A percentile compares a stretch with the other conserved stretches of the same genome.
Evolutionary conservation across 2,888 invertebrate genomes (phyloP).

Genomic region (Empis stercorea): DNA sequence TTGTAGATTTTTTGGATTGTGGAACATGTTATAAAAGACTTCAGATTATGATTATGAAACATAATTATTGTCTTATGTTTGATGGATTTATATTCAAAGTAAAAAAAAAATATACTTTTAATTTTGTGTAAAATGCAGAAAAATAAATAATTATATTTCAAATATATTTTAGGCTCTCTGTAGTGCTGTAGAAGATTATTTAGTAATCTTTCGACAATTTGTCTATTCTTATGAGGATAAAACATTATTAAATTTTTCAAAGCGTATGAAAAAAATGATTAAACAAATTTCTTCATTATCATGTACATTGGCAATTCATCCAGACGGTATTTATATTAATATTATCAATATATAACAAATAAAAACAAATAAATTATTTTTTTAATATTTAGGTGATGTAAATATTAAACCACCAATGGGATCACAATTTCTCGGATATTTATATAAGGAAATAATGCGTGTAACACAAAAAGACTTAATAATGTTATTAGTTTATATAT

Average conservation of each 20-base stretch:
- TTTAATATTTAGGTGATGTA: conserved; percentile 18
- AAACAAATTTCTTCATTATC: conserved; percentile 25
- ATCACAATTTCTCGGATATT: conserved; percentile 26
- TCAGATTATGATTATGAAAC: conserved; percentile 22
- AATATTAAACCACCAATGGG: conserved; percentile 22
- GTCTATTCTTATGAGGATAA: conserved; percentile 22
- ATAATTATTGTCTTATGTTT: conserved; percentile 22
- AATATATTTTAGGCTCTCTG: conserved; percentile 42
- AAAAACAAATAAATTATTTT: too few relatives aligned
- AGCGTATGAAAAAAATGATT: conserved; percentile 22
- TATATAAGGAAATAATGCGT: conserved; percentile 28
- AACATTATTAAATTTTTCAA: conserved; percentile 22
- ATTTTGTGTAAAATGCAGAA: too few relatives aligned
- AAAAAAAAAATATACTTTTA: too few relatives aligned
- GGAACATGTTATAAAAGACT: conserved; percentile 29
- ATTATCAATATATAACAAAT: neutral
- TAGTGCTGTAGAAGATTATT: conserved; percentile 45
- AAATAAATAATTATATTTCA: neutral
- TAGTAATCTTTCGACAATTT: conserved; percentile 43
- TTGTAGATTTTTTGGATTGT: conserved; percentile 26
- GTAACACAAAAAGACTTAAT: conserved; percentile 25
- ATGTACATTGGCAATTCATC: conserved; percentile 23
- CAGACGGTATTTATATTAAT: conserved; percentile 18
- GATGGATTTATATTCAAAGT: conserved; percentile 29
- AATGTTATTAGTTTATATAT: conserved; percentile 26